phyloP scores from a whole-genome alignment of 2,797 vertebrate species.

The Hydrophis major region DNA sequence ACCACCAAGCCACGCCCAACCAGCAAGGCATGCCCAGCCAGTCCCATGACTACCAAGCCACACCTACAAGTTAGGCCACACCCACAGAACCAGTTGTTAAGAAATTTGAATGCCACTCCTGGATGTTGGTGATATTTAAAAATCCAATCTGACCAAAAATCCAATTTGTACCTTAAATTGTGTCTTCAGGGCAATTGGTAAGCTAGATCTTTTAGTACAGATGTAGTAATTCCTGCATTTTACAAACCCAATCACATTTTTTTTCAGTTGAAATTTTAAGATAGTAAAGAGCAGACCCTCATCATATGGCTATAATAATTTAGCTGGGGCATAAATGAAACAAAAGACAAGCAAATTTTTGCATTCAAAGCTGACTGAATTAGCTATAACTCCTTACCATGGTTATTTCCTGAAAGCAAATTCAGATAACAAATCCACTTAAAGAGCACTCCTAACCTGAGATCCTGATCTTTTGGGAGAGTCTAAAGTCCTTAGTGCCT shows the following conservation, averaged over 20 bases:
- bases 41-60: no score
- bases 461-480: not conserved
- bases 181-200: not conserved
- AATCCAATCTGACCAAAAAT: not conserved
- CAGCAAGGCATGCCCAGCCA: no score
- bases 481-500: not conserved
- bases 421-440: not conserved
- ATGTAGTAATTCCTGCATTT: not conserved
- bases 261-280: not conserved
- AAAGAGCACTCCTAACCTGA: not conserved
- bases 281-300: not conserved
- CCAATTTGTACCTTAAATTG: not conserved
- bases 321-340: not conserved
- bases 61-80: no score
- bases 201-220: not conserved
- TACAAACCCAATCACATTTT: not conserved
- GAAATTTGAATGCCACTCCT: no score
- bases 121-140: not conserved
- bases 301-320: not conserved
- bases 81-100: no score
- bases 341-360: not conserved
- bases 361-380: not conserved
- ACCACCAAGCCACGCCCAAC: no score
- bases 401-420: not conserved
- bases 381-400: not conserved